Evolutionary conservation across 2,888 invertebrate genomes (phyloP).

Genomic region (Rhimphoctona megacephalus): DNA sequence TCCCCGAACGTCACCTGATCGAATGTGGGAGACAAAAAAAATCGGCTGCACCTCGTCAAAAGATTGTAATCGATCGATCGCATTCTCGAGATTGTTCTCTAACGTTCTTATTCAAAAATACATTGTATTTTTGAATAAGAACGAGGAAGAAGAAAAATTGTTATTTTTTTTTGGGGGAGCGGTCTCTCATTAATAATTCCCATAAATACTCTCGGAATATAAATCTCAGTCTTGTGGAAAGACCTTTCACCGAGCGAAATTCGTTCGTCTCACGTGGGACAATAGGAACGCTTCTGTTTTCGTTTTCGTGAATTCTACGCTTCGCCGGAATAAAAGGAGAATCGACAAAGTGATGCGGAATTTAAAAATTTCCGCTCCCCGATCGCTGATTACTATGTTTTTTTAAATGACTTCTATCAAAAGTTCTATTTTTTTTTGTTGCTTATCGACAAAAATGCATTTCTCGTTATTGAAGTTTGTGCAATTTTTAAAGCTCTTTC

Average conservation of each 20-base stretch:
- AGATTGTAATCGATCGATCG: conserved; percentile 26
- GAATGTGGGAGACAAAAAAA: not conserved
- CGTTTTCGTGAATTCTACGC: conserved; percentile 38
- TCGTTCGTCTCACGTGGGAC: conserved; percentile 49
- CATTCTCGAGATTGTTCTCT: not conserved
- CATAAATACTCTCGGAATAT: conserved; percentile 20
- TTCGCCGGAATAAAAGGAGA: conserved; percentile 20
- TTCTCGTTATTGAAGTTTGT: conserved; percentile 55
- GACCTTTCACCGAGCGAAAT: conserved; percentile 65
- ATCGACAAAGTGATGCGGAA: not conserved
- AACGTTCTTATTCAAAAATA: not conserved
- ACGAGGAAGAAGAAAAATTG: not conserved
- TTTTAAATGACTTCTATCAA: not conserved
- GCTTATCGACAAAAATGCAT: not conserved
- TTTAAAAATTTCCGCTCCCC: not conserved
- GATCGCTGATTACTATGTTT: not conserved
- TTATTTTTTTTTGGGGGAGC: not conserved
- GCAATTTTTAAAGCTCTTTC: conserved; percentile 38
- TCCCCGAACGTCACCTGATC: conserved; percentile 18
- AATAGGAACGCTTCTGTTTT: conserved; percentile 24
- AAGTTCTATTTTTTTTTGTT: not conserved
- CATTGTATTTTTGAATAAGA: not conserved
- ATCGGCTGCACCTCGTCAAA: not conserved
- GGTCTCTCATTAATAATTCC: conserved; percentile 6
- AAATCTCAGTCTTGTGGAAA: conserved; percentile 50